phyloP scores from a whole-genome alignment of 2,888 invertebrate genomes.

The Anarsia innoxiella region DNA sequence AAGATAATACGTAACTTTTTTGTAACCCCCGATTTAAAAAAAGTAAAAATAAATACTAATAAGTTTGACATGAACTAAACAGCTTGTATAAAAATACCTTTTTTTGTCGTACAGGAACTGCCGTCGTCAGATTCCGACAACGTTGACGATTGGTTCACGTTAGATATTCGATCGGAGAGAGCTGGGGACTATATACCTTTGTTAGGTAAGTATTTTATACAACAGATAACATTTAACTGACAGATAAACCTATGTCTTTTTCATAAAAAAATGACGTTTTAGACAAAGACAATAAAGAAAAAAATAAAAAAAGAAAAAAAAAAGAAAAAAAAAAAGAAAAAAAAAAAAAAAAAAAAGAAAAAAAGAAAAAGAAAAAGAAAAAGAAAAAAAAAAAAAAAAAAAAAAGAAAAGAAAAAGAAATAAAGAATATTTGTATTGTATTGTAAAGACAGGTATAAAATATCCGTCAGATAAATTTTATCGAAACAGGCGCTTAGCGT shows the following conservation, averaged over 20 bases:
- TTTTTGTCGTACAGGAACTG: conserved; percentile 46
- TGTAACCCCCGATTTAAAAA: too few relatives aligned
- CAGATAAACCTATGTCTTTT: not conserved
- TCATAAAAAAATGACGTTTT: not conserved
- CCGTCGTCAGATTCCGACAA: conserved; percentile 58
- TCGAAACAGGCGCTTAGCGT: too few relatives aligned
- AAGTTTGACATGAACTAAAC: too few relatives aligned
- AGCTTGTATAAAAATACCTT: too few relatives aligned
- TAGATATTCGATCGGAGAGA: conserved; percentile 52
- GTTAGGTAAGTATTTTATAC: conserved; percentile 33
- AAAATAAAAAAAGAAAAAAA: too few relatives aligned
- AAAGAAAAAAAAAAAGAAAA: not conserved
- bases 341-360: not conserved
- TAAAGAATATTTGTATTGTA: not conserved
- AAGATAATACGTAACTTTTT: too few relatives aligned
- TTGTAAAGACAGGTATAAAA: not conserved
- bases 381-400: not conserved
- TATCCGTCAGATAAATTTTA: too few relatives aligned
- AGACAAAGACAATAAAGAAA: not conserved
- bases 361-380: not conserved
- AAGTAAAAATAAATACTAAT: too few relatives aligned
- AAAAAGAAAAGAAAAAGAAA: not conserved
- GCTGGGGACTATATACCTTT: conserved; percentile 56
- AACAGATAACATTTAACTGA: not conserved
- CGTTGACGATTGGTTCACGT: conserved; percentile 54